Evolutionary conservation across 1,140 invertebrate genomes (phyloP).

Genomic region (Drosophila nebulosa): DNA sequence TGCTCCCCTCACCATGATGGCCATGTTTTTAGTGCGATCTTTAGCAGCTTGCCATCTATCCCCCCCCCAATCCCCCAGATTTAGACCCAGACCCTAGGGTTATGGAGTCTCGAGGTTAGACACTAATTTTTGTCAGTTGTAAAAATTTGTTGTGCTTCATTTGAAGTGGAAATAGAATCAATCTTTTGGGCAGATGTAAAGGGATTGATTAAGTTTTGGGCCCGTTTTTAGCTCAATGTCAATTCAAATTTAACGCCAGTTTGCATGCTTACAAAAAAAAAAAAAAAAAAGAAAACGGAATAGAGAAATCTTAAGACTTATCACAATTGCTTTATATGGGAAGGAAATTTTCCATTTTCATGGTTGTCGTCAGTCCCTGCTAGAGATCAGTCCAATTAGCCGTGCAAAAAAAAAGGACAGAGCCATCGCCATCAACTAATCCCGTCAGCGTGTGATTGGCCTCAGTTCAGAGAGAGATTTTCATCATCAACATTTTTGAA

Average conservation of each 20-base stretch:
- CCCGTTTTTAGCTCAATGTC: constrained; percentile 30
- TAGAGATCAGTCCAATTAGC: constrained; percentile 60
- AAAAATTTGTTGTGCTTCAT: constrained; percentile 39
- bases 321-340: constrained; percentile 15
- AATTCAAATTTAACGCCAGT: constrained; percentile 63
- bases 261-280: constrained; percentile 42
- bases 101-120: constrained; percentile 44
- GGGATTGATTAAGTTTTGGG: background rate
- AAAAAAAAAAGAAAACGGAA: no score
- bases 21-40: constrained; percentile 44
- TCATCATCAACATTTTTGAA: constrained; percentile 25
- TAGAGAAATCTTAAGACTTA: constrained; percentile 14
- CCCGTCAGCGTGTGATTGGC: constrained; percentile 74
- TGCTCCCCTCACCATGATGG: constrained; percentile 20
- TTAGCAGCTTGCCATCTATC: constrained; percentile 66
- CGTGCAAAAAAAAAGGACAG: constrained; percentile 57
- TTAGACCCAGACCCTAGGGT: background rate
- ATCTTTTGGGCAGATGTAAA: constrained; percentile 10
- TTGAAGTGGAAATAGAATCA: background rate
- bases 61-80: constrained; percentile 18
- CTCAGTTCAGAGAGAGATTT: constrained; percentile 37
- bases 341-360: constrained; percentile 58
- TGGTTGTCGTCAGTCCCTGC: constrained; percentile 29
- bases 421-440: constrained; percentile 45
- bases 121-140: constrained; percentile 57